Conservation (phyloP, 2,888 invertebrate genomes). For the Tribolium freemani region DNA sequence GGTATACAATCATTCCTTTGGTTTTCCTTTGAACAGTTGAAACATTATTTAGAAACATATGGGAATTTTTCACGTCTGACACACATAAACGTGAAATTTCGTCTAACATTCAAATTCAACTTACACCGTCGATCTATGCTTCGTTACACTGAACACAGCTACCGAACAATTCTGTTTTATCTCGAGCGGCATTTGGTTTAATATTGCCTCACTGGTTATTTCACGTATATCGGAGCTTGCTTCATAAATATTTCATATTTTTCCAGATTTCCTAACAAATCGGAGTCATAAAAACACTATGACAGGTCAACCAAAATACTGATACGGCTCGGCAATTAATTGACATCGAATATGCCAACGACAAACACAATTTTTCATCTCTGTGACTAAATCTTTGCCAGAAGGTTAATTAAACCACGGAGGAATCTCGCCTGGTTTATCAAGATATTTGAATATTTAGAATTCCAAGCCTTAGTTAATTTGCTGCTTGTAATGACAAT, state of each 20-base stretch:
- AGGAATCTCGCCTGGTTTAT: neutral
- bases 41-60: constrained; percentile 45
- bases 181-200: constrained; percentile 9
- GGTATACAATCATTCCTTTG: constrained; percentile 47
- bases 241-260: constrained; percentile 31
- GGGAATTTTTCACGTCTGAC: constrained; percentile 38
- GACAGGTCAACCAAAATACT: neutral
- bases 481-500: neutral
- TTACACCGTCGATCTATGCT: constrained; percentile 25
- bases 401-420: neutral
- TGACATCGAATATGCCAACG: neutral
- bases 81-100: constrained; percentile 35
- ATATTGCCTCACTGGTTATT: constrained; percentile 24
- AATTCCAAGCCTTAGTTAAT: neutral
- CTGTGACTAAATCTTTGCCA: too few relatives aligned
- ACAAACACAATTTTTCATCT: too few relatives aligned
- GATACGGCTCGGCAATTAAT: neutral
- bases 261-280: constrained; percentile 16
- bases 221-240: constrained; percentile 25
- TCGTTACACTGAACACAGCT: constrained; percentile 34
- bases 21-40: constrained; percentile 43
- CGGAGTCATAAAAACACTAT: neutral
- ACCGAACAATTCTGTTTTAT: constrained; percentile 33
- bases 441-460: neutral
- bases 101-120: constrained; percentile 38